Conservation (phyloP, 2,113 vertebrate genomes). For the Mystacornis crossleyi region DNA sequence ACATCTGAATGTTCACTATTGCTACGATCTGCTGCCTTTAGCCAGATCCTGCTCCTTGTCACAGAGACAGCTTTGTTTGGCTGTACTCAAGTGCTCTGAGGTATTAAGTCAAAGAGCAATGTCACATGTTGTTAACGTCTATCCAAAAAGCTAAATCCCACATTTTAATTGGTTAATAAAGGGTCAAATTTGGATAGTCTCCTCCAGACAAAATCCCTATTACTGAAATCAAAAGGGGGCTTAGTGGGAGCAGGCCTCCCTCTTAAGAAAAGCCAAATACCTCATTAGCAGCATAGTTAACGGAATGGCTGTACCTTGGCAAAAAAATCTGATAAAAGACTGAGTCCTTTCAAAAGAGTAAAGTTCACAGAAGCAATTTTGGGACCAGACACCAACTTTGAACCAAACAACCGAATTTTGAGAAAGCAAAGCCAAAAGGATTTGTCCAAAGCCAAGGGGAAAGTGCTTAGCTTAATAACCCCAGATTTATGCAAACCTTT, state of each 20-base stretch:
- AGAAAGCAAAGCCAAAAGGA: neutral
- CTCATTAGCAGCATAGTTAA: neutral
- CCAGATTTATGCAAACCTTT: neutral
- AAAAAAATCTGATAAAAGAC: neutral
- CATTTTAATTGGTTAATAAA: constrained; percentile 16
- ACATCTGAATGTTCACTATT: neutral
- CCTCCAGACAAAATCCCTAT: neutral
- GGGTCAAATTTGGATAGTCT: neutral
- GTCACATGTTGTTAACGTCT: neutral
- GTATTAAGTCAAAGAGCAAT: neutral
- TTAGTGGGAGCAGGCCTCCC: neutral
- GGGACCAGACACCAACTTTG: neutral
- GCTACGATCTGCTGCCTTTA: neutral
- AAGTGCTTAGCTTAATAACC: neutral
- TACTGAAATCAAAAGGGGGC: neutral
- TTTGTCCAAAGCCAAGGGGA: neutral
- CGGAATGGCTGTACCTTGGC: neutral
- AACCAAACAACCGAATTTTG: neutral
- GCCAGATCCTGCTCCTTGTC: neutral
- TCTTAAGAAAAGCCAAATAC: constrained; percentile 20
- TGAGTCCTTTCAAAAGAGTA: neutral
- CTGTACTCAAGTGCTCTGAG: neutral
- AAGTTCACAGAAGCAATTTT: neutral
- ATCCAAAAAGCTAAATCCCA: neutral
- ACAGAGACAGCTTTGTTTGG: neutral